Percentiles rank a stretch among this genome's conserved stretches.
Evolutionary conservation across 2,888 invertebrate species (phyloP).

Genomic region (Hemaris fuciformis): DNA sequence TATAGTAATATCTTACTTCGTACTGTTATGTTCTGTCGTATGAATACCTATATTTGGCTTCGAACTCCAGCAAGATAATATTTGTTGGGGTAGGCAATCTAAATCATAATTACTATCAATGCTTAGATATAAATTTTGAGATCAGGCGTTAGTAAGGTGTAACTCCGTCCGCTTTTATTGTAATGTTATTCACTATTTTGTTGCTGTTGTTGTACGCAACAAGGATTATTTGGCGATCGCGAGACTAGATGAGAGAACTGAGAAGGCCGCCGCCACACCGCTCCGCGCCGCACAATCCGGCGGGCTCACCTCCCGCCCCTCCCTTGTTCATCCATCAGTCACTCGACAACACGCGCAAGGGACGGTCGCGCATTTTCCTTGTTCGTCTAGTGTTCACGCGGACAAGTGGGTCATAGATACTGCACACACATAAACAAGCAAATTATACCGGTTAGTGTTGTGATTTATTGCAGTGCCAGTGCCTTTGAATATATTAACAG

Average conservation of each 20-base stretch:
- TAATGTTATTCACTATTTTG: not conserved
- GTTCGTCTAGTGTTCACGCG: constrained; percentile 63
- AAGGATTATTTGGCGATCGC: constrained; percentile 18
- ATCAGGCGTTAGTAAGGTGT: not conserved
- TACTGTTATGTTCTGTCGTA: no score
- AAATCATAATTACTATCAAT: not conserved
- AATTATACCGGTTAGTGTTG: constrained; percentile 49
- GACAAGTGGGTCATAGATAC: constrained; percentile 74
- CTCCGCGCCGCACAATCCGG: constrained; percentile 37
- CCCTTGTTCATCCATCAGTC: constrained; percentile 68
- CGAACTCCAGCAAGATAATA: no score
- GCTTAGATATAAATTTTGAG: not conserved
- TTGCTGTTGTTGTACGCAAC: constrained; percentile 1
- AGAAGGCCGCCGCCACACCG: constrained; percentile 36
- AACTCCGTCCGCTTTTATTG: not conserved
- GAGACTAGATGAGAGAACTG: constrained; percentile 22
- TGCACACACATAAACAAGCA: constrained; percentile 38
- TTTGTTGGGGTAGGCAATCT: not conserved
- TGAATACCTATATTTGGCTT: no score
- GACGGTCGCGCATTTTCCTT: constrained; percentile 52
- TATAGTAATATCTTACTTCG: no score
- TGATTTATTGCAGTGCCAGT: constrained; percentile 64
- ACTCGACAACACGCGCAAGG: constrained; percentile 58
- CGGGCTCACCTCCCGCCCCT: constrained; percentile 46
- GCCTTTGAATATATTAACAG: constrained; percentile 50